Evolutionary conservation across 2,113 vertebrate species (phyloP).

Genomic region (Taxidea taxus): DNA sequence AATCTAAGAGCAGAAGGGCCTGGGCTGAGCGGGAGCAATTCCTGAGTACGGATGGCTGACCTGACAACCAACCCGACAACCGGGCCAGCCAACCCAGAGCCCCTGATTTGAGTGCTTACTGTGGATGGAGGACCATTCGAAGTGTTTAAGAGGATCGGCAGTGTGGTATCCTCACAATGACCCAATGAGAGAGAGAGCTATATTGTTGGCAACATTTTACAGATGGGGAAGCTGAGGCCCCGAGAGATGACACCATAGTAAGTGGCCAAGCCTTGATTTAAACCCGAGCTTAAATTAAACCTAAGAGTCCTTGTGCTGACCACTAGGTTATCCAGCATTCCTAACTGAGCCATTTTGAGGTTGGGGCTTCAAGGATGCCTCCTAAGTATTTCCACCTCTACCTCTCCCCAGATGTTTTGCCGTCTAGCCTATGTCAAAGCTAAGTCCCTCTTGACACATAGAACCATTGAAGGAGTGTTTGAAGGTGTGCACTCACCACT

Average conservation of each 20-base stretch:
- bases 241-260: too few relatives aligned
- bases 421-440: not conserved
- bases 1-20: not conserved
- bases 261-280: not conserved
- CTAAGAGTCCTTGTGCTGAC: not conserved
- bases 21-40: not conserved
- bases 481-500: not conserved
- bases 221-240: not conserved
- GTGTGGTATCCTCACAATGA: accelerated
- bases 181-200: accelerated
- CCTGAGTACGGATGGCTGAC: accelerated
- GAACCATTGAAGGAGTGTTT: not conserved
- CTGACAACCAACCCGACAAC: accelerated
- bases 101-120: accelerated
- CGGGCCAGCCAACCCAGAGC: accelerated
- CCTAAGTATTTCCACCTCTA: not conserved
- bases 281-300: not conserved
- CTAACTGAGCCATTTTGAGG: not conserved
- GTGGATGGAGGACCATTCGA: accelerated
- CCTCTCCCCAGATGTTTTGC: not conserved
- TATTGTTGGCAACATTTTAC: not conserved
- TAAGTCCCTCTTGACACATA: not conserved
- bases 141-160: accelerated
- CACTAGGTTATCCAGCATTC: not conserved
- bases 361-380: not conserved